Evolutionary conservation across 2,797 vertebrate genomes (phyloP).

Genomic region (Holocentrus rufus): DNA sequence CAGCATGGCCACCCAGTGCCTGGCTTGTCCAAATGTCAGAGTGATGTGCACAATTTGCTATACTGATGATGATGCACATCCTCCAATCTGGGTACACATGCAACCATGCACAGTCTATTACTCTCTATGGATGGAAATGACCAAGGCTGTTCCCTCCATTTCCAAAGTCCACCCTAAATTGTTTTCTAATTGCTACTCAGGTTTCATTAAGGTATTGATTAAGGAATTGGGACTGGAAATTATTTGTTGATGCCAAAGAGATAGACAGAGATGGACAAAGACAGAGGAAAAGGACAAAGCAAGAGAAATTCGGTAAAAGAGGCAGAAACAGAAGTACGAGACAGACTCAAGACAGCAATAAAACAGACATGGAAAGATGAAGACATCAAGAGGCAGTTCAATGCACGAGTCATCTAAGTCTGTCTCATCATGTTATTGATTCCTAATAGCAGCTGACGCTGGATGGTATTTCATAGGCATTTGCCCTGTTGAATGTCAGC

Average conservation of each 20-base stretch:
- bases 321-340: not conserved
- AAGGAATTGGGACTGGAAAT: constrained; percentile 1
- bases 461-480: constrained; percentile 33
- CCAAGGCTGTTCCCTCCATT: constrained; percentile 9
- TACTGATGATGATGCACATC: constrained; percentile 39
- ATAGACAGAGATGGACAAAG: not conserved
- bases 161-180: not conserved
- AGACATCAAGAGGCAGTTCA: not conserved
- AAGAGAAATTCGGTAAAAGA: not conserved
- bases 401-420: constrained; percentile 27
- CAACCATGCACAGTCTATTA: not conserved
- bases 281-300: not conserved
- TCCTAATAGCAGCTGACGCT: constrained; percentile 38
- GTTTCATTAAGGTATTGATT: constrained; percentile 32
- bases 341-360: not conserved
- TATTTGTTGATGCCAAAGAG: not conserved
- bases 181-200: constrained; percentile 8
- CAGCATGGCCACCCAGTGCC: not conserved
- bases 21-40: constrained; percentile 14
- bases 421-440: constrained; percentile 40
- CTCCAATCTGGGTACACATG: constrained; percentile 9
- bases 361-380: not conserved
- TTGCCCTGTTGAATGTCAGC: constrained; percentile 48
- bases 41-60: constrained; percentile 3
- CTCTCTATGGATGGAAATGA: constrained; percentile 14